Conservation (phyloP, 2,113 vertebrate genomes). For the Eira barbara region DNA sequence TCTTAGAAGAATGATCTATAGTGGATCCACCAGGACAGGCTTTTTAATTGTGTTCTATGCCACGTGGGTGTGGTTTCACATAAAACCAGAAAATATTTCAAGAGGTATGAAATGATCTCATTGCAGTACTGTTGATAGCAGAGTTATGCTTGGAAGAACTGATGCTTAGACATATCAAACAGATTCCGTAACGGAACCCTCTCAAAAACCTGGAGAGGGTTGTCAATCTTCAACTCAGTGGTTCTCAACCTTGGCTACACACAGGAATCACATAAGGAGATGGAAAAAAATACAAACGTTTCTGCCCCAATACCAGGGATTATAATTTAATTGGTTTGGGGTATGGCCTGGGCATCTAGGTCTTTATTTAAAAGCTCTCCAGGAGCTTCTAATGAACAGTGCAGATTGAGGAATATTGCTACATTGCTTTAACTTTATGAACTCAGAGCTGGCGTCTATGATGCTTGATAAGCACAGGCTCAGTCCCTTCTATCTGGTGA, state of each 20-base stretch:
- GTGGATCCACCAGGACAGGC: not conserved
- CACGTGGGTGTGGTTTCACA: not conserved
- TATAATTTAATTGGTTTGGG: not conserved
- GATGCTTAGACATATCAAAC: not conserved
- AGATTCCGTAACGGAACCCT: not conserved
- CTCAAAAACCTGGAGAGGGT: not conserved
- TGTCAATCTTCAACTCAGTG: not conserved
- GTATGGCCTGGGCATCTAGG: not conserved
- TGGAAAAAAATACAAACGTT: not conserved
- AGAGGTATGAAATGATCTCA: not conserved
- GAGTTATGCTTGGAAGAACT: not conserved
- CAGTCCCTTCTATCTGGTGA: not conserved
- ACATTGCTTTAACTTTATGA: not conserved
- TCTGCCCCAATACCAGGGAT: not conserved
- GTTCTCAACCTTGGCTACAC: not conserved
- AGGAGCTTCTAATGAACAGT: not conserved
- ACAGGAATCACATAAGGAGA: not conserved
- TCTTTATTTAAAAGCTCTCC: not conserved
- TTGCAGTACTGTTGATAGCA: rapidly evolving
- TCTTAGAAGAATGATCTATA: not conserved
- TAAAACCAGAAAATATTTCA: not conserved
- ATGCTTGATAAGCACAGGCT: not conserved
- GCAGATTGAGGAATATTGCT: not conserved
- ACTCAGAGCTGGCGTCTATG: not conserved
- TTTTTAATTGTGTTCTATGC: not conserved